Conservation (phyloP, 2,113 vertebrate genomes). For the Agapornis roseicollis region DNA sequence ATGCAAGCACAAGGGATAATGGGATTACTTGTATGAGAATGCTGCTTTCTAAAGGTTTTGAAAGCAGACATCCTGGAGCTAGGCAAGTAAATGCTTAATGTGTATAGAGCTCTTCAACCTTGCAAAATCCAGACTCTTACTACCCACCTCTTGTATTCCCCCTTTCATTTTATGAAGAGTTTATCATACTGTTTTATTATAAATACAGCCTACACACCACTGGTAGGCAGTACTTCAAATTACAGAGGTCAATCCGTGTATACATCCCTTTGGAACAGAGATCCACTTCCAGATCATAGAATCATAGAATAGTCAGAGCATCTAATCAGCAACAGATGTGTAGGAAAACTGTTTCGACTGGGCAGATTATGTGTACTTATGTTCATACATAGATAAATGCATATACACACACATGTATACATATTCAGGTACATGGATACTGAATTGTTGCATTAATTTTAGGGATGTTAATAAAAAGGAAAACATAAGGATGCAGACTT, state of each 20-base stretch:
- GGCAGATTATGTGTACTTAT: neutral
- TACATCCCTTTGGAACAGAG: neutral
- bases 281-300: neutral
- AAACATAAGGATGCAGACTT: neutral
- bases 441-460: neutral
- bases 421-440: neutral
- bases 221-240: slow-evolving; percentile 5
- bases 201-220: neutral
- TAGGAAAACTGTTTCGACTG: neutral
- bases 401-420: rapidly evolving
- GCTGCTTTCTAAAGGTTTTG: neutral
- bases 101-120: neutral
- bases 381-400: neutral
- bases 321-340: neutral
- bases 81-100: neutral
- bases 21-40: neutral
- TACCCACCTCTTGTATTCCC: neutral
- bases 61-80: neutral
- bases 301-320: neutral
- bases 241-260: neutral
- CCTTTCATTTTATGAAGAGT: slow-evolving; percentile 6
- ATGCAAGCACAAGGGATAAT: neutral
- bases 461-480: neutral
- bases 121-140: neutral
- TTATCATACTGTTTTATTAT: neutral